Base-by-base conservation (phyloP, 2,113 vertebrate species). In the Pseudopodoces humilis region DNA sequence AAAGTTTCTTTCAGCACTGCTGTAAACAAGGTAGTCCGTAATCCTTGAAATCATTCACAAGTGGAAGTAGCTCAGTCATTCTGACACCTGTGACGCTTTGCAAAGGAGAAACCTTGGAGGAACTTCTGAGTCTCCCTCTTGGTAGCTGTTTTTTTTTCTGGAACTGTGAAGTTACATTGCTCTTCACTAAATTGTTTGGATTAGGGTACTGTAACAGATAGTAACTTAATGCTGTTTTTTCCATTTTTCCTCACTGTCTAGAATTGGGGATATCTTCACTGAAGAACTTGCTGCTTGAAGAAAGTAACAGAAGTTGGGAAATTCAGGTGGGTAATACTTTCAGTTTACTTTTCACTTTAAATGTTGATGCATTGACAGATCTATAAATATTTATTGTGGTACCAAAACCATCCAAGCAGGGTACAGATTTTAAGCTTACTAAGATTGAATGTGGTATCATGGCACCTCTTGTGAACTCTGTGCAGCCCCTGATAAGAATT, bases 301-400 rank as follows among this genome's bases (percentile, higher is more conserved):
- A 46, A 86, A 59, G 21, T 84, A 58, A 91, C 70, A 83, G 69
- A 95, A 86, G 49, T 84, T 75, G 28, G 72, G 83, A 92, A 94
- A 83, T 80, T 87, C 62, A 85, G 67, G 77, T 83, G 81, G 28
- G 75, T 35, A 76, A 69, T 90, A 68, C 63, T 86, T 27, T 58
- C 15, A 33, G 12, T 86, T 97, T 91, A 35, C 50, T 96, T 76
- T 91, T 96, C 13, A 18, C 9, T 93, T 64, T 55, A 90, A 92
- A 67, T 41, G 19, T 71, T 95, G 44, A 39, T 41, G 15, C 62
- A 86, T 31, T 96, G 65, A 60, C 18, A 74, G 50, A 74, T 79
- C 13, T 43, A 13, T 78, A 74, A 77, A 78, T 94, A 84, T 80
- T 94, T n/a, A 52, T 60, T 71, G 43, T 95, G n/a, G 16, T 95